Percentiles rank a stretch among this genome's conserved stretches.
Evolutionary conservation across 2,113 vertebrate species (phyloP).

Genomic region (Onychorhynchus coronatus): DNA sequence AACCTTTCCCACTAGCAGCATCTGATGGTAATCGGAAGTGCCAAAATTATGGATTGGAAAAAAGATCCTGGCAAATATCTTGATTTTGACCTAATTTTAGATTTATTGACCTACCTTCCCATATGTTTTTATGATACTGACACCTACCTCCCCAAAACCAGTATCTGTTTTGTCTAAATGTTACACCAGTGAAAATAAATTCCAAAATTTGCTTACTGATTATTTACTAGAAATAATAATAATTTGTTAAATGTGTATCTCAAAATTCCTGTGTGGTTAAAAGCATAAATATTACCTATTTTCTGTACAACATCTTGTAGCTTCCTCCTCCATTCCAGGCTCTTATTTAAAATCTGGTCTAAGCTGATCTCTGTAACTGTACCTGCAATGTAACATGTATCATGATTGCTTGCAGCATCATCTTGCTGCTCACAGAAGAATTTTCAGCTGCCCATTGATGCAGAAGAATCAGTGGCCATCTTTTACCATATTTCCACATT

Average conservation of each 20-base stretch:
- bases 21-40: background rate
- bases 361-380: background rate
- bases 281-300: background rate
- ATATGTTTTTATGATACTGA: background rate
- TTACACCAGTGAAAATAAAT: background rate
- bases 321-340: background rate
- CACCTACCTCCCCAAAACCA: background rate
- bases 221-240: background rate
- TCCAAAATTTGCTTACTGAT: background rate
- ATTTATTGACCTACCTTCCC: background rate
- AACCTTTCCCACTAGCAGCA: background rate
- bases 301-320: background rate
- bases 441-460: background rate
- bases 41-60: background rate
- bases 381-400: fast-evolving
- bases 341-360: background rate
- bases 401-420: background rate
- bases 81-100: background rate
- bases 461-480: background rate
- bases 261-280: background rate
- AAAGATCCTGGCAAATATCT: background rate
- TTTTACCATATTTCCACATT: background rate
- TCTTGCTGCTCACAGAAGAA: background rate
- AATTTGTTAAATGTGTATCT: background rate
- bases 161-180: background rate